Evolutionary conservation across 2,888 invertebrate genomes (phyloP), one percentile per base, ranked within the genome.

Genomic region (Liodrosophila aerea): DNA sequence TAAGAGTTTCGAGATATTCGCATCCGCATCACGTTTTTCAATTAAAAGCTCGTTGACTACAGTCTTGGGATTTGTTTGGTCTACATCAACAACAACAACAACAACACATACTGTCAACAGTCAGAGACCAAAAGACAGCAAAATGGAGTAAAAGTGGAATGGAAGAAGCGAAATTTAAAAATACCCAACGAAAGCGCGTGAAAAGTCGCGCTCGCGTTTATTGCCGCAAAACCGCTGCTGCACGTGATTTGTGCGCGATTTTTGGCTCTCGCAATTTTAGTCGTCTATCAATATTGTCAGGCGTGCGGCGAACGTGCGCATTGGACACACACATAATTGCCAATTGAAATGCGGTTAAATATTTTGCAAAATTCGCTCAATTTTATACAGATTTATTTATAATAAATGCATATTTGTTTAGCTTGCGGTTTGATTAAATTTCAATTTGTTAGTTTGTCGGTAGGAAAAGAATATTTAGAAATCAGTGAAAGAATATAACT

Each of bases 1-100:
- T n/a, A 11, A 50, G 18, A 37, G 18, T 40, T 37, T 63, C 47
- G 59, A 63, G 62, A 47, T 46, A 50, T 50, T 70, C 27, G 45
- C 52, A 76, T 60, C 64, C 70, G 53, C 37, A 50, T 77, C 87
- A 87, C 87, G 87, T 85, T 87, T 85, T 88, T 87, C 82, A 88
- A 88, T 88, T 88, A 88, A 88, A 88, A 83, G 27, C 71, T 67
- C 69, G 66, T 78, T 78, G 73, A 5, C 63, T 63, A 51, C 15
- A 45, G 46, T 43, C 51, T 37, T 59, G 43, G 45, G 13, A 31
- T 49, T 46, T 61, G 50, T 66, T 44, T 71, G 54, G 18, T 13
- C 30, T 29, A 40, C 33, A 15, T n/a, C n/a, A n/a, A n/a, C n/a
- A n/a, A n/a, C n/a, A n/a, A n/a, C 15, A 7, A 16, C 12, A 11